Conservation (phyloP, 2,797 vertebrate species). For the Enteromius trimaculatus region DNA sequence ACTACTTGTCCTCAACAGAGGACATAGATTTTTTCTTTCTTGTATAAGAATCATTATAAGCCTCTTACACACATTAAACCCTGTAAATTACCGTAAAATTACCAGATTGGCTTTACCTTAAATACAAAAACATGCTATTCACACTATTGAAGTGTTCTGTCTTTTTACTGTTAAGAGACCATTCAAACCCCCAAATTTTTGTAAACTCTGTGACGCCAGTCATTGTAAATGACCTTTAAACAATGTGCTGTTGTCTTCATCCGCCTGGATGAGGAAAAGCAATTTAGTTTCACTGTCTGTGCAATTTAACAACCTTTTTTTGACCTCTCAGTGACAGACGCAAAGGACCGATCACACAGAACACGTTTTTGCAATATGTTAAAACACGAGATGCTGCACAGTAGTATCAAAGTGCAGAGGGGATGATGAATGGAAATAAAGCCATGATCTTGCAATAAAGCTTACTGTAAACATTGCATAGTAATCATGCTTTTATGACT, state of each 20-base stretch:
- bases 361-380: not conserved
- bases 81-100: not conserved
- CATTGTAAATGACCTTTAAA: constrained; percentile 10
- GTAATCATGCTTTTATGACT: not conserved
- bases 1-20: not conserved
- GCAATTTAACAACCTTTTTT: not conserved
- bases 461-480: not conserved
- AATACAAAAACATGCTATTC: constrained; percentile 1
- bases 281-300: constrained; percentile 1
- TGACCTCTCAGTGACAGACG: not conserved
- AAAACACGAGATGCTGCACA: not conserved
- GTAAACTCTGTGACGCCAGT: not conserved
- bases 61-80: not conserved
- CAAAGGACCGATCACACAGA: not conserved
- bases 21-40: not conserved
- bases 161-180: not conserved
- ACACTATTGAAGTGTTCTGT: not conserved
- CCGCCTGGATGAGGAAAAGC: not conserved
- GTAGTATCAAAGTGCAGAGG: not conserved
- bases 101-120: not conserved
- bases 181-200: not conserved
- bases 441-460: no score
- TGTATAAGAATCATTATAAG: not conserved
- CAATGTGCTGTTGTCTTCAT: not conserved
- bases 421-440: not conserved